Evolutionary conservation across 2,113 vertebrate species (phyloP).

Genomic region (Tragelaphus buxtoni): DNA sequence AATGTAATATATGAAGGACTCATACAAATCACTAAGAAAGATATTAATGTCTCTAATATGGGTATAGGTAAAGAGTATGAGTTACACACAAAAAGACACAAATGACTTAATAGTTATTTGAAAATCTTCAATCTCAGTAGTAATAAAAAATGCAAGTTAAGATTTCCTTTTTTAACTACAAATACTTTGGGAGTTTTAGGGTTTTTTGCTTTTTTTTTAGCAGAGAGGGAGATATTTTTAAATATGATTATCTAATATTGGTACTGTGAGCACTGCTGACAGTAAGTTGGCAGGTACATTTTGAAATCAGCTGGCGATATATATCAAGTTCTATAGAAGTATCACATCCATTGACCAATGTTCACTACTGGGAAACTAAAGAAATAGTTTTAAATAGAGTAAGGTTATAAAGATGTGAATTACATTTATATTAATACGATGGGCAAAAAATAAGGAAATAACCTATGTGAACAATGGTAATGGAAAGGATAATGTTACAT

Average conservation of each 20-base stretch:
- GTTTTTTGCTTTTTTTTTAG: neutral
- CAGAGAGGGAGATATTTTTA: neutral
- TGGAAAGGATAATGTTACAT: neutral
- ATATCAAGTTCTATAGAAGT: neutral
- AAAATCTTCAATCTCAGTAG: neutral
- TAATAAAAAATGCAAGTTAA: neutral
- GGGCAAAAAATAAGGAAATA: neutral
- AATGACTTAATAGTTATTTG: neutral
- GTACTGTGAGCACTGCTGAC: neutral
- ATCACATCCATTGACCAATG: neutral
- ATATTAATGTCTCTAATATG: neutral
- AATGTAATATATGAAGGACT: neutral
- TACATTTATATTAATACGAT: neutral
- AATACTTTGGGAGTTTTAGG: neutral
- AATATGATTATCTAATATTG: neutral
- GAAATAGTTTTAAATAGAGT: neutral
- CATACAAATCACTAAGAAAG: neutral
- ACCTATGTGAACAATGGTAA: neutral
- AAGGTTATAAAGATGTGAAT: neutral
- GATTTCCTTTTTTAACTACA: neutral
- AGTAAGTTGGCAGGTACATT: neutral
- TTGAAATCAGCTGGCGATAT: neutral
- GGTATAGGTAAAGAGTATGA: neutral
- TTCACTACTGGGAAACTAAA: neutral
- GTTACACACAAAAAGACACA: neutral